phyloP scores from a whole-genome alignment of 2,888 invertebrate species.

The Meliscaeva auricollis region DNA sequence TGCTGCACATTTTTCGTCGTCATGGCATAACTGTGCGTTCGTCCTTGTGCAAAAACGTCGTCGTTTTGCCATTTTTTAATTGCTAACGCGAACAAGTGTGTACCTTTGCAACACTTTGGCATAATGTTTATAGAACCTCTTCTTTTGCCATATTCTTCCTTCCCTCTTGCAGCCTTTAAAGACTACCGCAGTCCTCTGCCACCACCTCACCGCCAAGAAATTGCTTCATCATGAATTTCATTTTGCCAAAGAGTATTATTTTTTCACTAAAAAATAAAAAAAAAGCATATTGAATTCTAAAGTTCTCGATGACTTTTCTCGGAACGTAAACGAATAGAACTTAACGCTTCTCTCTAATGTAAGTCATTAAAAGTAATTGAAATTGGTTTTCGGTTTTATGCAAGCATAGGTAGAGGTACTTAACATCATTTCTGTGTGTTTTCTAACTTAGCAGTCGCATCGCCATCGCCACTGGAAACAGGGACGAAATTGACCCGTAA shows the following conservation, averaged over 20 bases:
- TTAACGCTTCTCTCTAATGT: conserved; percentile 50
- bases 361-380: conserved; percentile 74
- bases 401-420: conserved; percentile 10
- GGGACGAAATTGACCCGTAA: conserved; percentile 25
- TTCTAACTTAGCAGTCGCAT: neutral
- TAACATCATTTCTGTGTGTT: neutral
- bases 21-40: conserved; percentile 13
- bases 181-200: neutral
- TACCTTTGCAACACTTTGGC: conserved; percentile 26
- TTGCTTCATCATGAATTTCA: conserved; percentile 13
- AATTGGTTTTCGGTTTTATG: conserved; percentile 71
- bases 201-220: conserved; percentile 20
- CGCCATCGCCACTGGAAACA: too few species aligned
- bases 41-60: conserved; percentile 51
- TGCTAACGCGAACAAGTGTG: conserved; percentile 48
- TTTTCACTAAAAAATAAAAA: too few species aligned
- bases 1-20: conserved; percentile 51
- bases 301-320: conserved; percentile 17
- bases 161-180: neutral
- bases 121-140: conserved; percentile 17
- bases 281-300: conserved; percentile 30
- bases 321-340: conserved; percentile 19
- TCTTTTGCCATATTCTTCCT: conserved; percentile 9
- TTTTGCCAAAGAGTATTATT: neutral
- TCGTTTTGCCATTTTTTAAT: conserved; percentile 54